Percentiles rank a stretch among this genome's conserved stretches.
phyloP scores from a whole-genome alignment of 2,797 vertebrate species.

The Smutsia gigantea region DNA sequence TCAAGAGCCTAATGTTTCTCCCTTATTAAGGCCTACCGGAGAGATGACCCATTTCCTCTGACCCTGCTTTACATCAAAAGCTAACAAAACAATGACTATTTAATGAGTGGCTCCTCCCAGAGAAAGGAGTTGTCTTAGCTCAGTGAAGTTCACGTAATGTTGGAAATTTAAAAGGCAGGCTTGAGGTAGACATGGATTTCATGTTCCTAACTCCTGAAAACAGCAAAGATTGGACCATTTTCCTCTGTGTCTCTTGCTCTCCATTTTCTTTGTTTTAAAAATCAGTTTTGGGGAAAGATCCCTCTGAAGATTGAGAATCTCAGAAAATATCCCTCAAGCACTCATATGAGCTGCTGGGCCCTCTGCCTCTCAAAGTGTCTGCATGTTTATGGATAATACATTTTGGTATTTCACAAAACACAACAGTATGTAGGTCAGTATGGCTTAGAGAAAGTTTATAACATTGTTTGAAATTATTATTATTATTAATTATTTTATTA shows the following conservation, averaged over 20 bases:
- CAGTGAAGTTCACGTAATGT: neutral
- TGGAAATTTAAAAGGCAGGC: neutral
- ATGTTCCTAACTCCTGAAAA: neutral
- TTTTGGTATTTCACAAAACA: conserved; percentile 13
- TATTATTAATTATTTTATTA: too few relatives aligned
- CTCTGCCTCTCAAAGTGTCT: neutral
- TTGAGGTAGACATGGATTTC: neutral
- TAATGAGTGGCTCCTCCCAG: neutral
- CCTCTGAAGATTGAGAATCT: neutral
- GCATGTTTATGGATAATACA: neutral
- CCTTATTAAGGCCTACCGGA: neutral
- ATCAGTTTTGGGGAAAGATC: neutral
- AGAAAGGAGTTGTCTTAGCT: neutral
- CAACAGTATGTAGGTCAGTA: neutral
- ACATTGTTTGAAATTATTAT: neutral
- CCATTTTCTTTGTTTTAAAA: neutral
- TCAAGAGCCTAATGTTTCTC: neutral
- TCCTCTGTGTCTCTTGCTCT: neutral
- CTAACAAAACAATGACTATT: neutral
- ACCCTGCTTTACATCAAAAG: neutral
- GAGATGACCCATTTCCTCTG: neutral
- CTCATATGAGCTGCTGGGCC: neutral
- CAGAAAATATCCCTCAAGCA: neutral
- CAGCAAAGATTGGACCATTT: neutral
- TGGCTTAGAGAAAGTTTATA: neutral